Evolutionary conservation across 2,113 vertebrate genomes (phyloP), one percentile per base, ranked within the genome.

Genomic region (Eretmochelys imbricata): DNA sequence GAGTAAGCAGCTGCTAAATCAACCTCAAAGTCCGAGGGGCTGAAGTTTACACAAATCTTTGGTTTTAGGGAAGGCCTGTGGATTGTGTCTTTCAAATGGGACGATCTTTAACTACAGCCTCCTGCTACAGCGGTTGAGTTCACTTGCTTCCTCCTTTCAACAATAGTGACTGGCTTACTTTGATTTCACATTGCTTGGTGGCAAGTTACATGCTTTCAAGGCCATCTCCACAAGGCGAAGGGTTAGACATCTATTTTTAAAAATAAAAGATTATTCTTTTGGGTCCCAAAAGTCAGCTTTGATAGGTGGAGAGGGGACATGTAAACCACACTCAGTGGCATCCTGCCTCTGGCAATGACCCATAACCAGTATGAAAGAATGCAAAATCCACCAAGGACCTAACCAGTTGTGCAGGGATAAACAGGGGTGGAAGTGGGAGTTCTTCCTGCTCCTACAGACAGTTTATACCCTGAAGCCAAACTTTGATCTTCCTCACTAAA

Each of bases 141-240:
- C 76, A 82, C 75, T 20, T 53, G 76, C 76, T 87, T 62, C 54
- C 90, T 84, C 82, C 91, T 85, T 87, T 75, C 53, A n/a, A 17
- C 65, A 16, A 9, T 27, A 55, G 35, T 55, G n/a, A 20, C 89
- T 80, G 49, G 90, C 90, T 93, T 80, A 79, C 38, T 88, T 82
- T 22, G 31, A 91, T 51, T 51, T 90, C 48, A 82, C 42, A 3
- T 38, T 12, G 17, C 22, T 17, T 93, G 87, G 54, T 80, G 94
- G 50, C 91, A 92, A 65, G 11, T 29, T 65, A 65, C 62, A 46
- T 94, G 65, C 82, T 94, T 95, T 80, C 57, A 88, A 85, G 50
- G 94, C 16, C 27, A 84, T 72, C 91, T 81, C 50, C 76, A 35
- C 50, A 89, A 91, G 19, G 0, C 81, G 11, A 20, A 80, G 75